Base-by-base conservation (phyloP, 2,797 vertebrate species). In the Ibycter americanus region DNA sequence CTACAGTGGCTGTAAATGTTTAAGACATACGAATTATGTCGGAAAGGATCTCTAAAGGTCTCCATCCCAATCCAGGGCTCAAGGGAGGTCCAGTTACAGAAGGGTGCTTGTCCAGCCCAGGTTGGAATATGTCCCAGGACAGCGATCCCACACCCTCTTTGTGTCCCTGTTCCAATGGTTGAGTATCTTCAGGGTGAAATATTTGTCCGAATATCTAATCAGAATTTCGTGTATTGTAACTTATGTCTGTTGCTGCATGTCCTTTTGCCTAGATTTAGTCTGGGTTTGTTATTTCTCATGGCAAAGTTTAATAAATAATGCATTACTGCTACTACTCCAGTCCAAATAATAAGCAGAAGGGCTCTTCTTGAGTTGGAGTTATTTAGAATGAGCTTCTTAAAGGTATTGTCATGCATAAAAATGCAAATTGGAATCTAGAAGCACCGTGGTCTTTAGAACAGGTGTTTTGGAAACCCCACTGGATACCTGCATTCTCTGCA, bases 391-490 rank as follows among this genome's bases (percentile, higher is more conserved):
- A 80, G 40, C 11, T 83, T 85, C 66, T 80, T 16, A 55, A 40
- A 62, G 22, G 12, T n/a, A n/a, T 83, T 55, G 42, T 32, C 12
- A 3, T 58, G 11, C 31, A 38, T 32, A n/a, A 51, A 82, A 65
- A 31, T 23, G 17, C 15, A 27, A 40, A 49, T 14, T 68, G 46
- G 46, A 74, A 32, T 42, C 18, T 32, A 11, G 56, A 63, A 67
- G 58, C 19, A 5, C 32, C 2, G 4, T 29, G 13, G 18, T 12
- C 59, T 87, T 36, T 44, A 0, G 4, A 59, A 25, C 0, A 66
- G 59, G 44, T 38, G 71, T 23, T 80, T 34, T 86, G 83, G 46
- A 83, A 56, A 40, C 31, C n/a, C 31, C 15, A 2, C 15, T 55
- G 42, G 62, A 7, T 31, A 25, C 15, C 3, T 3, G 34, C 7